These are phyloP conservation scores for Dolichotis patagonum DNA, from an alignment of 2,113 vertebrate genomes.

Conservation along the genomic window DNA sequence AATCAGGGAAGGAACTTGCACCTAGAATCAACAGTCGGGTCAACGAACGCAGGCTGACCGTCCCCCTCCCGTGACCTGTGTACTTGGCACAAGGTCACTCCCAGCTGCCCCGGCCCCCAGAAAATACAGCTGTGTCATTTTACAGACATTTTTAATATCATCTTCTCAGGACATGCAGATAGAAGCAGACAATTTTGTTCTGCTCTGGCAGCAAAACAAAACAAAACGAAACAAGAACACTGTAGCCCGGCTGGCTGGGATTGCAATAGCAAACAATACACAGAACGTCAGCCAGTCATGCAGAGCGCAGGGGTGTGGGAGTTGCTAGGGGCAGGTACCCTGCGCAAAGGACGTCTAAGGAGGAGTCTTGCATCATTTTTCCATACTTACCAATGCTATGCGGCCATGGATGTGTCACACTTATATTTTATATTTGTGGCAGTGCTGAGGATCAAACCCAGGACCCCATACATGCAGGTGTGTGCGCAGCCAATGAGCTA, in stretches of 20 bases:
- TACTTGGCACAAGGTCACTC: slow-evolving; percentile 50
- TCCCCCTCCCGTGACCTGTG: background rate
- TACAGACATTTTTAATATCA: slow-evolving; percentile 45
- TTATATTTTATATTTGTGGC: background rate
- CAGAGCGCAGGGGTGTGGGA: background rate
- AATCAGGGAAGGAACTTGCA: background rate
- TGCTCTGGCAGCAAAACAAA: background rate
- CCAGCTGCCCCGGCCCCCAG: background rate
- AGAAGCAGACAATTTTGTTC: slow-evolving; percentile 39
- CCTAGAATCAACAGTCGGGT: background rate
- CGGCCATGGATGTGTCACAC: slow-evolving; percentile 3
- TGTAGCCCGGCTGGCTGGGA: slow-evolving; percentile 17
- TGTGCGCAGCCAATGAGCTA: background rate
- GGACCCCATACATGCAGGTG: background rate
- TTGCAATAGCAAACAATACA: background rate
- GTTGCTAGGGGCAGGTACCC: background rate
- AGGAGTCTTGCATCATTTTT: background rate
- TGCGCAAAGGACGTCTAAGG: slow-evolving; percentile 24
- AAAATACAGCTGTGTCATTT: slow-evolving; percentile 72
- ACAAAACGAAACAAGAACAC: background rate
- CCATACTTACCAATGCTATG: background rate
- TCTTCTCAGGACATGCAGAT: background rate
- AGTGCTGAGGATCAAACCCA: background rate
- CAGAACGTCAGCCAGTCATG: background rate
- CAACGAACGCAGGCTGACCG: background rate